These are phyloP conservation scores for Daubentonia madagascariensis DNA, from an alignment of 2,113 vertebrate genomes.

Conservation along the genomic window DNA sequence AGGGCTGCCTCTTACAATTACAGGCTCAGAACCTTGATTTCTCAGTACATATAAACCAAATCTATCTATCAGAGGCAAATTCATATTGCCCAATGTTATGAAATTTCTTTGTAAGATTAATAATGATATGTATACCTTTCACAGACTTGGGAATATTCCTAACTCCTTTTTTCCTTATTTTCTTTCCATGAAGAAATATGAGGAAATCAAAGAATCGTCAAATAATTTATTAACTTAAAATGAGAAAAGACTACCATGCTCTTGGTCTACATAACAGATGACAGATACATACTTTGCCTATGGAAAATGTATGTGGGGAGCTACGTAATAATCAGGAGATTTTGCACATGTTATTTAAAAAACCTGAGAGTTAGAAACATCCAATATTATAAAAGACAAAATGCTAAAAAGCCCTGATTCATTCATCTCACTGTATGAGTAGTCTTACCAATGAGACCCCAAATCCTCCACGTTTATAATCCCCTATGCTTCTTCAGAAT, in stretches of 20 bases:
- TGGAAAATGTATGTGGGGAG: not conserved
- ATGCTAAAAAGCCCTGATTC: not conserved
- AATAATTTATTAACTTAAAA: not conserved
- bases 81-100: not conserved
- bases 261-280: not conserved
- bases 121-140: not conserved
- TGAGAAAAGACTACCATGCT: not conserved
- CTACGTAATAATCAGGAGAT: not conserved
- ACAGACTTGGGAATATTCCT: not conserved
- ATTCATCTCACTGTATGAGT: not conserved
- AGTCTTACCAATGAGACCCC: not conserved
- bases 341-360: not conserved
- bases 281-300: not conserved
- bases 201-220: not conserved
- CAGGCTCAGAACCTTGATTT: not conserved
- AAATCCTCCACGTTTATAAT: not conserved
- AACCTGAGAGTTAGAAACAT: not conserved
- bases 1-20: not conserved
- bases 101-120: constrained; percentile 24
- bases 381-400: not conserved
- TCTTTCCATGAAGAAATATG: not conserved
- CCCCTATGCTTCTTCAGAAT: not conserved
- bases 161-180: not conserved
- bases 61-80: not conserved
- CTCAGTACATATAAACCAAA: not conserved